Base-by-base conservation (phyloP, 1,140 invertebrate species). In the Ridgeia piscesae region DNA sequence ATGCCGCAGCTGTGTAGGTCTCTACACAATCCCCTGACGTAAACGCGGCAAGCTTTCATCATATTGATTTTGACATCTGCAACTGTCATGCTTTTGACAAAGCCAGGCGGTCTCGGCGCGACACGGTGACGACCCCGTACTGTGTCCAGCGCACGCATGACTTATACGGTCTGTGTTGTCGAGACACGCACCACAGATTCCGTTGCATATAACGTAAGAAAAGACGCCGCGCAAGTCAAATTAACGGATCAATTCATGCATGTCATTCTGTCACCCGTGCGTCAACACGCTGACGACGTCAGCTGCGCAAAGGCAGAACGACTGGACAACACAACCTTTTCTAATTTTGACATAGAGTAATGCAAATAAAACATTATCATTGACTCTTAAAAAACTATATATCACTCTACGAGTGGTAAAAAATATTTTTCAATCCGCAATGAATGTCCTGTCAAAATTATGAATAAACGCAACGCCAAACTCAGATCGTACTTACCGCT, bases 61-160 rank as follows among this genome's bases (percentile, higher is more conserved):
- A 90, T 89, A 92, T 92, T 42, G 77, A 92, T 89, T 89, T 48
- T 89, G 92, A 89, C 88, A 92, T 90, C 92, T 92, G 77, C 42
- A 89, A 92, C 89, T 92, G 88, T 92, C 92, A 92, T 90, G 88
- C 35, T 50, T 89, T 92, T 92, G 92, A 92, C 88, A 92, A 92
- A 89, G 48, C n/a, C 88, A 77, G 58, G 11, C 14, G 58, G 58
- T 77, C 27, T 77, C 58, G 58, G 8, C 58, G 58, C 58, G 58
- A 77, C 58, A 77, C 58, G 58, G 58, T 77, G 58, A 77, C 58
- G 58, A 77, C 58, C 58, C 58, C 58, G 58, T 77, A 77, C 27
- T 77, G 58, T 77, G 17, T 77, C 0, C 58, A 77, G 58, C 27
- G 58, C 58, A 31, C 58, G 17, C 2, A 21, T 77, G 58, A 77